Conservation (phyloP, 2,797 vertebrate species). For the Fringilla coelebs region DNA sequence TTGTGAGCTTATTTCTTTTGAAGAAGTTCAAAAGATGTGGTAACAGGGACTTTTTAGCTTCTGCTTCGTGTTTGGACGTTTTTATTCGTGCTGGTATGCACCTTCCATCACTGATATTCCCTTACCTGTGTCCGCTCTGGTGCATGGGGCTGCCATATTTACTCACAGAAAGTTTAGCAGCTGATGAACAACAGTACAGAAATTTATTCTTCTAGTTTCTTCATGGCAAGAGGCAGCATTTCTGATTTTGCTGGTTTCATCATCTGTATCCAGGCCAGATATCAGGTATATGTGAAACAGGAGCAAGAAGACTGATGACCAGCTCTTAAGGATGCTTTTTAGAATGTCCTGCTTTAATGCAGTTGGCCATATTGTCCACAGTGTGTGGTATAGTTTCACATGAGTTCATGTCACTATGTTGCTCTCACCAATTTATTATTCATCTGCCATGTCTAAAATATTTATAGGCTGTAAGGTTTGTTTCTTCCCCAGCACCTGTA, state of each 20-base stretch:
- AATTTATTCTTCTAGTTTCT: not conserved
- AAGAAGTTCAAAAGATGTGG: not conserved
- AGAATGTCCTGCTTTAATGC: slow-evolving; percentile 16
- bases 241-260: not conserved
- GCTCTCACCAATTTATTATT: slow-evolving; percentile 64
- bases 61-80: fast-evolving
- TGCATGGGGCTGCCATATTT: not conserved
- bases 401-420: slow-evolving; percentile 57
- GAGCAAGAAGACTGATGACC: slow-evolving; percentile 37
- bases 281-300: not conserved
- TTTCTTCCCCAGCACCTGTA: slow-evolving; percentile 40
- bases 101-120: not conserved
- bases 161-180: not conserved
- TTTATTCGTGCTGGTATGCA: not conserved
- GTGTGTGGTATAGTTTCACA: slow-evolving; percentile 58
- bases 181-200: not conserved
- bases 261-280: not conserved
- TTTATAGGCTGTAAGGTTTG: slow-evolving; percentile 47
- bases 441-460: slow-evolving; percentile 56
- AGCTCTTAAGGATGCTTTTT: not conserved
- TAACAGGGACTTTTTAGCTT: not conserved
- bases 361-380: slow-evolving; percentile 63
- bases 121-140: not conserved
- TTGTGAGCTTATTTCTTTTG: not conserved
- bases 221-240: not conserved